Percentiles rank a stretch among this genome's conserved stretches.
Conservation (phyloP, 2,113 vertebrate genomes). For the Mobula birostris region DNA sequence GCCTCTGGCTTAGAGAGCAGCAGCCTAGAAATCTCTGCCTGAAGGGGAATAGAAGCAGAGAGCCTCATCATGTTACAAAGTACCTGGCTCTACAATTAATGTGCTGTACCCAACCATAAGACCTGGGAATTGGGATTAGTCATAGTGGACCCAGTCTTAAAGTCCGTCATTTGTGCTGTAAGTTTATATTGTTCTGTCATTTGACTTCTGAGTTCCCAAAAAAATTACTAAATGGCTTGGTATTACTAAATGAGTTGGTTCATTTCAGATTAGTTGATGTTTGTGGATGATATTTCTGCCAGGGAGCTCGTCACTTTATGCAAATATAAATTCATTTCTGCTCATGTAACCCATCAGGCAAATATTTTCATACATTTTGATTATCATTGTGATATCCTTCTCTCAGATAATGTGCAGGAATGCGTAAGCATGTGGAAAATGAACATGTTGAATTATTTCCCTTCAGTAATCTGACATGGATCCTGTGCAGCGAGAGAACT, state of each 20-base stretch:
- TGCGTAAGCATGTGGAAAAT: neutral
- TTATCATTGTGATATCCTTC: neutral
- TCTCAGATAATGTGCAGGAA: neutral
- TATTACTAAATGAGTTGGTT: neutral
- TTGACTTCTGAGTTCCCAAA: neutral
- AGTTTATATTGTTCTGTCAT: neutral
- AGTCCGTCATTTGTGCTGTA: too few relatives aligned
- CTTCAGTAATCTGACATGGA: neutral
- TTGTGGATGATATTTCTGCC: neutral
- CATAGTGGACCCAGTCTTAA: too few relatives aligned
- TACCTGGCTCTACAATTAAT: too few relatives aligned
- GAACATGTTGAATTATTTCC: neutral
- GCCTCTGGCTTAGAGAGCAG: too few relatives aligned
- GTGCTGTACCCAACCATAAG: too few relatives aligned
- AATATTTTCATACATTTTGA: neutral
- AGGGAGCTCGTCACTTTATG: neutral
- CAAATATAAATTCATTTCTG: neutral
- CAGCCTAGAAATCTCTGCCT: too few relatives aligned
- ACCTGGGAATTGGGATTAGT: too few relatives aligned
- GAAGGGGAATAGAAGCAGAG: too few relatives aligned
- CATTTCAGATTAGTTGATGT: neutral
- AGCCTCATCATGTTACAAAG: too few relatives aligned
- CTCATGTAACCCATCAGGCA: neutral
- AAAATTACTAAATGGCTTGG: neutral
- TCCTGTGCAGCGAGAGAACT: neutral